Evolutionary conservation across 1,140 invertebrate species (phyloP), one percentile per base, ranked within the genome.

Genomic region (Bombus polaris): DNA sequence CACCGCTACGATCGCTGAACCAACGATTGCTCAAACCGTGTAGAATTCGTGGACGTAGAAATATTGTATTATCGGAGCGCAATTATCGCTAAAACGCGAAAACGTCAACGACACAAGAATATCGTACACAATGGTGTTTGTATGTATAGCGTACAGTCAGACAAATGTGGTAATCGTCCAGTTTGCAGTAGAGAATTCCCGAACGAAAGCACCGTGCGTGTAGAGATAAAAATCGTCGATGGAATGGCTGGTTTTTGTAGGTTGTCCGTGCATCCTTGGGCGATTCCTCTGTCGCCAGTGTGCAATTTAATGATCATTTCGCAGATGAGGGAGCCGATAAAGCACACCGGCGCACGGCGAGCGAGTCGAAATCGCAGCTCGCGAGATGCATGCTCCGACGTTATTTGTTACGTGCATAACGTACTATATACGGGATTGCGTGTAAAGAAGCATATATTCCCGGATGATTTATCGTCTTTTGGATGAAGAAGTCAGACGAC

Each of bases 401-500:
- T 85, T 89, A 87, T 89, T 90, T 85, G 87, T 87, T 90, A 84
- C 66, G 74, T 75, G 71, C 88, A 65, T 73, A 28, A 44, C 35
- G 75, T 76, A 59, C 42, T 68, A 28, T 42, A 72, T 73, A 53
- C 12, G 4, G 87, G 79, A 32, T 85, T 57, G 83, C 84, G 87
- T 86, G 79, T 76, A 82, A 59, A 88, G 85, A 89, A 83, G 62
- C 59, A 59, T 86, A 62, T 76, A 74, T n/a, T 74, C 71, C 39
- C 35, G 80, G 80, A 88, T 87, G 86, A 90, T 89, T 90, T 90
- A 90, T 90, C 75, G 74, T 89, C 65, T 22, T 37, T 44, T 44
- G 85, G 39, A 68, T 81, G 71, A 90, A 88, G 87, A 90, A 88
- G 83, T 89, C 83, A 81, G 78, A 71, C 66, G 70, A 80, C 82